Base-by-base conservation (phyloP, 1,140 invertebrate species). In the Helicoverpa zea region DNA sequence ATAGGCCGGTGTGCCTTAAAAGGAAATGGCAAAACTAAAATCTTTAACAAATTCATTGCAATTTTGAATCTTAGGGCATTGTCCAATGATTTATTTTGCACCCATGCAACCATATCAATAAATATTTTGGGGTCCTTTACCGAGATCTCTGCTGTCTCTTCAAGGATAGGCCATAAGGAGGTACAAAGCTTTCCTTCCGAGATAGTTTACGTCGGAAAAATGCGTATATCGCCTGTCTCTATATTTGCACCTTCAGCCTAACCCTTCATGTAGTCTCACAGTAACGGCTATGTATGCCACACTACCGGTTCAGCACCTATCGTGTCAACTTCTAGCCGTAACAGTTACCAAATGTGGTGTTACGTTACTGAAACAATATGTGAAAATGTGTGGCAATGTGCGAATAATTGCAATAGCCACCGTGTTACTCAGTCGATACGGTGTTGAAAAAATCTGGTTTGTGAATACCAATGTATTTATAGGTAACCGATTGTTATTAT, bases 321-420 rank as follows among this genome's bases (percentile, higher is more conserved):
- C 64, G 64, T 68, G 64, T 68, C 64, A 68, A 68, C 43, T 68
- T 68, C 58, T 61, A 11, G 35, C 2, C 7, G 64, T 49, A 68
- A 68, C 64, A 68, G 43, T 68, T 68, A 68, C 14, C 43, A 23
- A 68, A 35, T 66, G 14, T 47, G 30, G 64, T 49, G 64, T 68
- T 23, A 68, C 30, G 43, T 68, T 68, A 68, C 64, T 49, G 64
- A 13, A 68, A 68, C 43, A 49, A 49, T 49, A 49, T 68, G 64
- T 49, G 64, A 68, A 68, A 49, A 68, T 49, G 43, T 68, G 10
- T 68, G 16, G 64, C 30, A 68, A 68, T 49, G 14, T 61, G 58
- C 29, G 18, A 61, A 29, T 61, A 43, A 43, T 43, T 43, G 35
- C 35, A 43, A 43, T 43, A 5, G 35, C 35, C 35, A 30, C 58